These are phyloP conservation scores for Liolophura sinensis DNA, from an alignment of 1,140 invertebrate species.

Conservation along the genomic window DNA sequence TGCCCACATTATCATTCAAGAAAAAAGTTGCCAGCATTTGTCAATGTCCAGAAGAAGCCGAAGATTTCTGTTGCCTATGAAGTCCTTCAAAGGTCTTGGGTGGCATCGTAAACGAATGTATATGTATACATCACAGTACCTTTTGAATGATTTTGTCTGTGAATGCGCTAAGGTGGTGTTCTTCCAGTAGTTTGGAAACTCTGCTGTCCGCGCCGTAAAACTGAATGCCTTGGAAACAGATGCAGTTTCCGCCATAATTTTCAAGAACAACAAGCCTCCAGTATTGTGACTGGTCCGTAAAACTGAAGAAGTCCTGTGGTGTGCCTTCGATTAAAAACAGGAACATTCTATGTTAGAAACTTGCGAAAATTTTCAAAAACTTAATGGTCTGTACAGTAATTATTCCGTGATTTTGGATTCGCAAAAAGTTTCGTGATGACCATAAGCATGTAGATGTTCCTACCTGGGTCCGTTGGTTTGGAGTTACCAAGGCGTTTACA, in stretches of 20 bases:
- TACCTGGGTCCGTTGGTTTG: conserved; percentile 34
- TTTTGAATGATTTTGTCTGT: conserved; percentile 16
- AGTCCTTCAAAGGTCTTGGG: background rate
- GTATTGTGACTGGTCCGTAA: conserved; percentile 29
- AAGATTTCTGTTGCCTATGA: background rate
- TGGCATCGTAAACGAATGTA: background rate
- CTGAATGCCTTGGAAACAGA: conserved; percentile 43
- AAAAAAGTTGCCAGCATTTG: background rate
- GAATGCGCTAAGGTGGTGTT: conserved; percentile 22
- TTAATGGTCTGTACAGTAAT: too few relatives aligned
- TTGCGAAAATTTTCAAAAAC: too few relatives aligned
- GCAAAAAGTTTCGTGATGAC: background rate
- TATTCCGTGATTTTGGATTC: too few relatives aligned
- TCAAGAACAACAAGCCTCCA: conserved; percentile 35
- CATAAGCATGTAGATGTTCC: background rate
- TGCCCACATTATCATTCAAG: background rate
- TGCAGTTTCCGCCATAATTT: conserved; percentile 37
- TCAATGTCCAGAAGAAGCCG: background rate
- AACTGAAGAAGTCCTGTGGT: conserved; percentile 39
- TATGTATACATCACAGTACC: background rate
- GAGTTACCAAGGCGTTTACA: conserved; percentile 32
- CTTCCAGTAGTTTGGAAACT: conserved; percentile 22
- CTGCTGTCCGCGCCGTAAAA: conserved; percentile 38
- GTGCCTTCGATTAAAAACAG: conserved; percentile 21
- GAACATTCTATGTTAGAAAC: too few relatives aligned